Conservation (phyloP, 2,797 vertebrate genomes). For the Coregonus ussuriensis region DNA sequence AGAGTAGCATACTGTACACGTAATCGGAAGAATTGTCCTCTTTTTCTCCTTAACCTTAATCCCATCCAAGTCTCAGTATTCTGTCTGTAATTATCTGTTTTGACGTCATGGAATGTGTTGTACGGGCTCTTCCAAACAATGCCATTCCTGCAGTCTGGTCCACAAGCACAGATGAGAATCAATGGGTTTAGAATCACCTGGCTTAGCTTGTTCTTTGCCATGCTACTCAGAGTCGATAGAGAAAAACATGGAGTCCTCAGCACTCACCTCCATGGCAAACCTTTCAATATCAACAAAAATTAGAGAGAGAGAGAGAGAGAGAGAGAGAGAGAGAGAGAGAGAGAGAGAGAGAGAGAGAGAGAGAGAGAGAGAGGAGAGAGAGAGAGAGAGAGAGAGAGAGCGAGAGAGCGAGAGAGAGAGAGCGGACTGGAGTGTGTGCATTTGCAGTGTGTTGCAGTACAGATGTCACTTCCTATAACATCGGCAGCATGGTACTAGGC, state of each 20-base stretch:
- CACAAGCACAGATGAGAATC: background rate
- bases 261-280: conserved; percentile 19
- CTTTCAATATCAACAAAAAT: conserved; percentile 17
- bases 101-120: background rate
- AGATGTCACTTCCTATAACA: conserved; percentile 40
- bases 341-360: conserved; percentile 12
- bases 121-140: background rate
- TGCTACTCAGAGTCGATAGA: conserved; percentile 10
- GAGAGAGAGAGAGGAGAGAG: background rate
- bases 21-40: background rate
- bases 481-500: conserved; percentile 49
- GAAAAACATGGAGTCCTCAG: conserved; percentile 10
- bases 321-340: conserved; percentile 11
- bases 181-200: background rate
- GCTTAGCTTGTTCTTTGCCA: background rate
- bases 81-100: background rate
- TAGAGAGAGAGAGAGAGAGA: conserved; percentile 2
- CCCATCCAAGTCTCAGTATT: background rate
- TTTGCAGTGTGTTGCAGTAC: conserved; percentile 51
- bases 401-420: conserved; percentile 11
- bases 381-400: conserved; percentile 10
- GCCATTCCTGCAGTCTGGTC: background rate
- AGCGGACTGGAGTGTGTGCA: conserved; percentile 18
- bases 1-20: background rate
- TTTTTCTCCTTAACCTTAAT: background rate